Percentiles rank a stretch among this genome's conserved stretches.
Evolutionary conservation across 2,113 vertebrate species (phyloP).

Genomic region (Camelus bactrianus): DNA sequence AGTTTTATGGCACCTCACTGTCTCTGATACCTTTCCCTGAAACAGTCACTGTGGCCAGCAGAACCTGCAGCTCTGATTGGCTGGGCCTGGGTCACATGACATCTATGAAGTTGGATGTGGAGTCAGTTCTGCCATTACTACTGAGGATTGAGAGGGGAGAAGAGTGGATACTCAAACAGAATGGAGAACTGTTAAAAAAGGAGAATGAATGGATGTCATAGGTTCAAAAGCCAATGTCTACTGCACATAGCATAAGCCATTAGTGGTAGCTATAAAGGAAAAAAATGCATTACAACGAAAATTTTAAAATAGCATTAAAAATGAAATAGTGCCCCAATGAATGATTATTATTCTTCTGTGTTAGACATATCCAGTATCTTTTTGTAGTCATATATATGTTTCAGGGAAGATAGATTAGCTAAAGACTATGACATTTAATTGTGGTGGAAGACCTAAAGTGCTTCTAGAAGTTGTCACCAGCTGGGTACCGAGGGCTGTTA

Average conservation of each 20-base stretch:
- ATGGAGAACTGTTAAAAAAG: background rate
- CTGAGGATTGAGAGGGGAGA: background rate
- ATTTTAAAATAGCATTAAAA: background rate
- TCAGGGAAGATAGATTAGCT: background rate
- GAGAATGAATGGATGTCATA: background rate
- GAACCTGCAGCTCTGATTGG: background rate
- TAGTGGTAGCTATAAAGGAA: background rate
- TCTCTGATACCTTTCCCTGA: background rate
- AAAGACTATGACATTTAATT: background rate
- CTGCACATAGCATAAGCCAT: background rate
- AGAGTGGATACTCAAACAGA: background rate
- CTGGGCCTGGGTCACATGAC: background rate
- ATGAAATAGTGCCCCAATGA: background rate
- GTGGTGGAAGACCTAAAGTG: background rate
- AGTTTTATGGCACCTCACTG: background rate
- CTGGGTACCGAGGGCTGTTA: background rate
- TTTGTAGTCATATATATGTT: background rate
- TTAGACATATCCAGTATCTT: background rate
- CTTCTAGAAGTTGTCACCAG: background rate
- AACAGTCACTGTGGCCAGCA: background rate
- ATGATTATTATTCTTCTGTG: background rate
- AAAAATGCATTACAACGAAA: background rate
- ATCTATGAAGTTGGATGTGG: background rate
- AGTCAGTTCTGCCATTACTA: background rate
- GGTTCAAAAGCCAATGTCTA: background rate